These are phyloP conservation scores for Prochilodus magdalenae DNA, from an alignment of 2,113 vertebrate genomes.

Conservation along the genomic window DNA sequence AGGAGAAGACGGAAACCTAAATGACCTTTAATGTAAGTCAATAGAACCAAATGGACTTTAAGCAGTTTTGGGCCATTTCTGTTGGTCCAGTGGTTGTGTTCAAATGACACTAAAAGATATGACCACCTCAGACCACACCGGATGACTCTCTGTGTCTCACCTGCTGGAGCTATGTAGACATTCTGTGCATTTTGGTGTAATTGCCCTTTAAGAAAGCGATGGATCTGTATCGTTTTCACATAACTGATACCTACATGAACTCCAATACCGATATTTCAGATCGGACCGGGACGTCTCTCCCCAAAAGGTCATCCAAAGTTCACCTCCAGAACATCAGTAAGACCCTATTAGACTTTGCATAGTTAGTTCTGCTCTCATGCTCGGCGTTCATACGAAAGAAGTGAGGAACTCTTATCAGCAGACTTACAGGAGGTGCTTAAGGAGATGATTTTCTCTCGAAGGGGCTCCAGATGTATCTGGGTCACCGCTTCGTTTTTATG, in stretches of 20 bases:
- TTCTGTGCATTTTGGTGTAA: too few relatives aligned
- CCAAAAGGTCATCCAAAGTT: background rate
- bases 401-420: constrained; percentile 13
- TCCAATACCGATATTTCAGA: background rate
- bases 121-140: too few relatives aligned
- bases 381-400: background rate
- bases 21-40: too few relatives aligned
- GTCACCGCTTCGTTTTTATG: constrained; percentile 22
- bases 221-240: background rate
- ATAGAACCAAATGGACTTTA: too few relatives aligned
- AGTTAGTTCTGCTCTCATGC: background rate
- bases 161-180: too few relatives aligned
- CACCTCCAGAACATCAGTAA: background rate
- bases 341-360: background rate
- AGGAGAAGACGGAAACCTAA: too few relatives aligned
- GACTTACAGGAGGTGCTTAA: constrained; percentile 2
- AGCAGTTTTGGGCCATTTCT: too few relatives aligned
- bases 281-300: background rate
- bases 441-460: background rate
- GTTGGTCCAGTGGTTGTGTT: too few relatives aligned
- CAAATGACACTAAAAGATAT: too few relatives aligned
- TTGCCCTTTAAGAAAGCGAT: too few relatives aligned
- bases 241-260: background rate
- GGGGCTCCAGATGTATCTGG: background rate
- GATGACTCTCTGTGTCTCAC: too few relatives aligned